These are phyloP conservation scores for Choristoneura fumiferana DNA, from an alignment of 1,140 invertebrate species.

Conservation along the genomic window DNA sequence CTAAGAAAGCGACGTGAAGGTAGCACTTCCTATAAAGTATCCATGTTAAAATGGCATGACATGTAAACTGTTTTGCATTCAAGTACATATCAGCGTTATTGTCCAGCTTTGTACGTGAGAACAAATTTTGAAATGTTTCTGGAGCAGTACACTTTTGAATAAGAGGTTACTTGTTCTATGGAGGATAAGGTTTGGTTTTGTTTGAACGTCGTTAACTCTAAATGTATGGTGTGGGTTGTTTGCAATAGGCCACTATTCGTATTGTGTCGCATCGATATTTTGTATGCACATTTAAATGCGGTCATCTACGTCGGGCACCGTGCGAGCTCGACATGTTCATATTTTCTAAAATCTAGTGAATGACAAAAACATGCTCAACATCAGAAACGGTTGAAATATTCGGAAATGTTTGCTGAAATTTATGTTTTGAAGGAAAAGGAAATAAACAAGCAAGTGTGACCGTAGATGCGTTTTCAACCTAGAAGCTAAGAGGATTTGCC, in stretches of 20 bases:
- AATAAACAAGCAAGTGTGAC: no score
- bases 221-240: slow-evolving; percentile 26
- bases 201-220: not conserved
- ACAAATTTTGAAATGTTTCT: slow-evolving; percentile 29
- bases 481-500: no score
- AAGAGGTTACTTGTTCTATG: slow-evolving; percentile 14
- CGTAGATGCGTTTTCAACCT: no score
- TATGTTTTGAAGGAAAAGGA: no score
- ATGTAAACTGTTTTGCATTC: slow-evolving; percentile 68
- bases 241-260: slow-evolving; percentile 51
- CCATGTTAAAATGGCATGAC: slow-evolving; percentile 59
- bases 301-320: slow-evolving; percentile 54
- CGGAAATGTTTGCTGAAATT: no score
- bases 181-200: slow-evolving; percentile 25
- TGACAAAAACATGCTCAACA: not conserved
- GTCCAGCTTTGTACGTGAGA: slow-evolving; percentile 55
- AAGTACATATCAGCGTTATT: slow-evolving; percentile 65
- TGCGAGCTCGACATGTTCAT: slow-evolving; percentile 46
- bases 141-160: slow-evolving; percentile 19
- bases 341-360: slow-evolving; percentile 36
- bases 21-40: slow-evolving; percentile 54
- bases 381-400: no score
- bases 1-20: slow-evolving; percentile 25
- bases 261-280: slow-evolving; percentile 67
- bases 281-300: slow-evolving; percentile 73